Conservation (phyloP, 2,797 vertebrate species). For the Lepilemur ruficaudatus region DNA sequence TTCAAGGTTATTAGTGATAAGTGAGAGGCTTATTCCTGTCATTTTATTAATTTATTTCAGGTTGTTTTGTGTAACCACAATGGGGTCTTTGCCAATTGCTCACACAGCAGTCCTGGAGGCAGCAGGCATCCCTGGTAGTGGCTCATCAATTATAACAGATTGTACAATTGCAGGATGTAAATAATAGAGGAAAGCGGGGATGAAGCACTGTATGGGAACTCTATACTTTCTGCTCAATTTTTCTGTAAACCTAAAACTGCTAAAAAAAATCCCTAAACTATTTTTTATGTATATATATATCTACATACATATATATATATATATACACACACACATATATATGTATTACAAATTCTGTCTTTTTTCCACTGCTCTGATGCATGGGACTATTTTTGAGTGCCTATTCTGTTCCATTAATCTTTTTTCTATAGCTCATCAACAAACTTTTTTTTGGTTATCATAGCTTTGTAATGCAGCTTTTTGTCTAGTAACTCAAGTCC, state of each 20-base stretch:
- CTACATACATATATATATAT: too few relatives aligned
- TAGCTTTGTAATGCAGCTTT: not conserved
- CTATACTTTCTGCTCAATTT: not conserved
- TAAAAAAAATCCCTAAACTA: not conserved
- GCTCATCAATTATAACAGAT: not conserved
- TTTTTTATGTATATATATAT: too few relatives aligned
- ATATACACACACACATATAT: accelerated
- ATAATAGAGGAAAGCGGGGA: not conserved
- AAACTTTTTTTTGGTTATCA: not conserved
- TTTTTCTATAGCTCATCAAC: not conserved
- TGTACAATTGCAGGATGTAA: not conserved
- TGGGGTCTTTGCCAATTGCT: not conserved
- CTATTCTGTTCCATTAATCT: not conserved
- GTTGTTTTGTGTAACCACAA: not conserved
- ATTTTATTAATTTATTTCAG: not conserved
- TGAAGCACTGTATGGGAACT: not conserved
- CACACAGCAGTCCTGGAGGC: not conserved
- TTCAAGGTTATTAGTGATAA: not conserved
- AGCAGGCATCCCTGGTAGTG: not conserved
- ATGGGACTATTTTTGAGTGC: not conserved
- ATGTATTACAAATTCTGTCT: not conserved
- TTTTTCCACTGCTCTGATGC: not conserved
- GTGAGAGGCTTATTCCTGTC: not conserved
- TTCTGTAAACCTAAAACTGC: not conserved
- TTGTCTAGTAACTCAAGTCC: not conserved